phyloP scores from a whole-genome alignment of 1,140 invertebrate genomes.

The Hetaerina americana region DNA sequence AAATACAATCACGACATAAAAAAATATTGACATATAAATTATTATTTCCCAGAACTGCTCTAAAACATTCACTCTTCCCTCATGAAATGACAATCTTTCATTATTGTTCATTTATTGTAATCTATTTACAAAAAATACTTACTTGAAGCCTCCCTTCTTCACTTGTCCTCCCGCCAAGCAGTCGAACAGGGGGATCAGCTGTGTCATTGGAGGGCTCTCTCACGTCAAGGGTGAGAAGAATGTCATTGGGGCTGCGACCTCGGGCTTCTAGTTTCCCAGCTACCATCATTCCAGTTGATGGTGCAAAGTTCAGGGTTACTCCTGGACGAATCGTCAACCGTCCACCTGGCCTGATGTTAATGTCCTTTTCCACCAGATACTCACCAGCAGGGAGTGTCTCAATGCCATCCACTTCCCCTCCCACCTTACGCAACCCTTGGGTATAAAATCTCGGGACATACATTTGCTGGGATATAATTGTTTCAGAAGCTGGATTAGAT shows the following conservation, averaged over 20 bases:
- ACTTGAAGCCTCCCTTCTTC: constrained; percentile 71
- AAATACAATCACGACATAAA: too few relatives aligned
- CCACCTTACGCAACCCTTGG: constrained; percentile 52
- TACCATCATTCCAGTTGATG: constrained; percentile 92
- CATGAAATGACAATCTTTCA: too few relatives aligned
- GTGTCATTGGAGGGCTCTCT: constrained; percentile 43
- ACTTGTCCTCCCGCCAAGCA: constrained; percentile 57
- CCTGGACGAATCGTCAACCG: constrained; percentile 75
- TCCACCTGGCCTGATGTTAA: constrained; percentile 78
- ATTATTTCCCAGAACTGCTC: too few relatives aligned
- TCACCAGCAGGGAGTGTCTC: constrained; percentile 63
- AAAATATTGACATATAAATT: too few relatives aligned
- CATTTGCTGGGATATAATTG: constrained; percentile 51
- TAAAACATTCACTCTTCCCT: too few relatives aligned
- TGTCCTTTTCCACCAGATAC: constrained; percentile 78
- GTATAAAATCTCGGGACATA: constrained; percentile 63
- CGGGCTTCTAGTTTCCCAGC: constrained; percentile 77
- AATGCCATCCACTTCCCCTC: constrained; percentile 78
- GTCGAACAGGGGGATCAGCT: constrained; percentile 47
- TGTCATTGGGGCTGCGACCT: constrained; percentile 60
- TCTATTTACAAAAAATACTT: too few relatives aligned
- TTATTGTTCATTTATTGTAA: too few relatives aligned
- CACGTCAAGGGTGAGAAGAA: constrained; percentile 59
- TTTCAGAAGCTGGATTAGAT: constrained; percentile 68
- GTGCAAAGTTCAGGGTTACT: constrained; percentile 70